A percentile compares a stretch with the other conserved stretches of the same genome.
These are phyloP conservation scores for Orchesella cincta DNA, from an alignment of 1,140 invertebrate species.

Conservation along the genomic window DNA sequence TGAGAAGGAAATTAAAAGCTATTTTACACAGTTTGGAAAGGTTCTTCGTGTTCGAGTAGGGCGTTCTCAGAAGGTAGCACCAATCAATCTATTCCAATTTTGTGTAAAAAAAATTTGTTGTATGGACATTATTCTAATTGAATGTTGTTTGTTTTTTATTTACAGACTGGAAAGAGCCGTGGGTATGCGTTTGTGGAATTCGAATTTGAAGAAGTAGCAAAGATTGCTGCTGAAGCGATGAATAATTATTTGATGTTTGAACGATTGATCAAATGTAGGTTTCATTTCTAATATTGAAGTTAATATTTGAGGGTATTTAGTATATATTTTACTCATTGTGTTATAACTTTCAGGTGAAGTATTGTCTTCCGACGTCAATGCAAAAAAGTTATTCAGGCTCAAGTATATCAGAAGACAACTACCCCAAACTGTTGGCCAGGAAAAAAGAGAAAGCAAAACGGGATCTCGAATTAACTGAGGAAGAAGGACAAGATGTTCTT, in stretches of 20 bases:
- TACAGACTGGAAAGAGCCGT: conserved; percentile 76
- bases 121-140: conserved; percentile 9
- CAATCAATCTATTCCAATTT: background rate
- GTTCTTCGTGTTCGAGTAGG: conserved; percentile 74
- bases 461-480: conserved; percentile 28
- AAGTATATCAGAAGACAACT: conserved; percentile 36
- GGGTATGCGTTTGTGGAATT: conserved; percentile 91
- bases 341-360: conserved; percentile 45
- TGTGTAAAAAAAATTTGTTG: conserved; percentile 9
- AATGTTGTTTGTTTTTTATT: conserved; percentile 48
- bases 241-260: conserved; percentile 94
- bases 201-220: conserved; percentile 75
- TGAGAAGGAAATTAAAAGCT: conserved; percentile 79
- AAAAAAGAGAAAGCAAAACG: conserved; percentile 21
- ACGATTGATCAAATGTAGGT: conserved; percentile 68
- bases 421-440: conserved; percentile 37
- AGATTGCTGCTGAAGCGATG: conserved; percentile 94
- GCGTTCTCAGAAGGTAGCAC: conserved; percentile 69
- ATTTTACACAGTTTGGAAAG: conserved; percentile 86
- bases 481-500: conserved; percentile 34
- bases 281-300: background rate
- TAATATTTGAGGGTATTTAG: background rate
- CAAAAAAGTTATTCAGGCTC: conserved; percentile 43
- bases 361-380: conserved; percentile 33
- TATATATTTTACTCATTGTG: conserved; percentile 4